Percentiles rank a stretch among this genome's conserved stretches.
Evolutionary conservation across 2,797 vertebrate genomes (phyloP).

Genomic region (Gallinago solitaria): DNA sequence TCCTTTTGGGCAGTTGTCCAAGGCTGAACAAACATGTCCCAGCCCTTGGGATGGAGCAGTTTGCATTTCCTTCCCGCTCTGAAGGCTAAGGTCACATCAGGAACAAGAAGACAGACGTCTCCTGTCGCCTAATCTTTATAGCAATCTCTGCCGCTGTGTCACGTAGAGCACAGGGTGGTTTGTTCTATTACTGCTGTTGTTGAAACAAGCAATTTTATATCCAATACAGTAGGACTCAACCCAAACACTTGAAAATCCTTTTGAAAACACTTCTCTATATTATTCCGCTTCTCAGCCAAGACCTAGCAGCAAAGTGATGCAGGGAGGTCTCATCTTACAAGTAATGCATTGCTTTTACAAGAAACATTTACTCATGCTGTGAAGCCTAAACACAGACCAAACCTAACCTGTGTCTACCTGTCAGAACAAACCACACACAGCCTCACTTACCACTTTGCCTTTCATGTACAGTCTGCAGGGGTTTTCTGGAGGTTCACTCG

Average conservation of each 20-base stretch:
- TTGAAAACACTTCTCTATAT: conserved; percentile 24
- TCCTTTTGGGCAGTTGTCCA: neutral
- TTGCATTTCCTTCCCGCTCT: neutral
- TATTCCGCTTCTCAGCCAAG: conserved; percentile 20
- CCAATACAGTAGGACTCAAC: conserved; percentile 24
- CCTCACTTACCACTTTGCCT: neutral
- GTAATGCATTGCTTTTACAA: neutral
- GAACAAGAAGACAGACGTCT: neutral
- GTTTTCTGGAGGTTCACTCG: neutral
- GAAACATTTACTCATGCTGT: neutral
- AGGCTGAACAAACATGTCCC: conserved; percentile 8
- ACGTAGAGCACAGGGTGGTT: neutral
- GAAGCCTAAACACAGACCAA: neutral
- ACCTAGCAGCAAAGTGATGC: neutral
- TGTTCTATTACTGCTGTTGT: conserved; percentile 22
- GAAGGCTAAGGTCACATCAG: neutral
- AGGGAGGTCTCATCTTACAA: neutral
- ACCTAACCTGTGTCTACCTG: neutral
- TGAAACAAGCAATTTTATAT: conserved; percentile 49
- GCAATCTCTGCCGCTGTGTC: neutral
- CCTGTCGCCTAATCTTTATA: neutral
- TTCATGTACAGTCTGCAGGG: neutral
- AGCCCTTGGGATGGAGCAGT: neutral
- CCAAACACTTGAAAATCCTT: conserved; percentile 49
- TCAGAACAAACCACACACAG: neutral